Conservation (phyloP, 2,888 invertebrate species). For the Mimumesa dahlbomi region DNA sequence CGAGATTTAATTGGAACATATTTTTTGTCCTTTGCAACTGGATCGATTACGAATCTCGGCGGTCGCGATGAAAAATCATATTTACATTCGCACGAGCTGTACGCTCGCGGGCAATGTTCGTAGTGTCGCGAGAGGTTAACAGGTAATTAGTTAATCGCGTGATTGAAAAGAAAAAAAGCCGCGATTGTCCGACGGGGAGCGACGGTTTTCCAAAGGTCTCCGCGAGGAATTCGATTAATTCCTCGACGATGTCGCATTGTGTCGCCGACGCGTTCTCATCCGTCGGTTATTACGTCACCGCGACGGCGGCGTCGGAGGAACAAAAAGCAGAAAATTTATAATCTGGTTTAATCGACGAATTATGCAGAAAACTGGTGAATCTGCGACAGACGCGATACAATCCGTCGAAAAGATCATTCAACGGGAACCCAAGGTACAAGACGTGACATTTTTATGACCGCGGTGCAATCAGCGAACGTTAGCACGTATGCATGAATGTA, state of each 20-base stretch:
- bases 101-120: no score
- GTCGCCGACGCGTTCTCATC: no score
- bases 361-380: slow-evolving; percentile 5
- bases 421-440: slow-evolving; percentile 9
- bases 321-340: slow-evolving; percentile 31
- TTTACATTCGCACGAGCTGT: no score
- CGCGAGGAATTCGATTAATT: no score
- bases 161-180: not conserved
- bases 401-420: slow-evolving; percentile 33
- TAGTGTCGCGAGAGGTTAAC: no score
- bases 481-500: slow-evolving; percentile 31
- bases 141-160: no score
- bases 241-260: no score
- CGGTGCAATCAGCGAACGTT: slow-evolving; percentile 41
- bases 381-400: not conserved
- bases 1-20: no score
- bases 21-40: no score
- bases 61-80: no score
- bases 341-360: slow-evolving; percentile 6
- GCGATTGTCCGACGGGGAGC: not conserved
- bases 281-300: no score
- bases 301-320: slow-evolving; percentile 3
- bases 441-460: slow-evolving; percentile 48
- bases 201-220: not conserved
- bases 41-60: no score